These are phyloP conservation scores for Seriola quinqueradiata DNA, from an alignment of 2,113 vertebrate genomes.

Conservation along the genomic window DNA sequence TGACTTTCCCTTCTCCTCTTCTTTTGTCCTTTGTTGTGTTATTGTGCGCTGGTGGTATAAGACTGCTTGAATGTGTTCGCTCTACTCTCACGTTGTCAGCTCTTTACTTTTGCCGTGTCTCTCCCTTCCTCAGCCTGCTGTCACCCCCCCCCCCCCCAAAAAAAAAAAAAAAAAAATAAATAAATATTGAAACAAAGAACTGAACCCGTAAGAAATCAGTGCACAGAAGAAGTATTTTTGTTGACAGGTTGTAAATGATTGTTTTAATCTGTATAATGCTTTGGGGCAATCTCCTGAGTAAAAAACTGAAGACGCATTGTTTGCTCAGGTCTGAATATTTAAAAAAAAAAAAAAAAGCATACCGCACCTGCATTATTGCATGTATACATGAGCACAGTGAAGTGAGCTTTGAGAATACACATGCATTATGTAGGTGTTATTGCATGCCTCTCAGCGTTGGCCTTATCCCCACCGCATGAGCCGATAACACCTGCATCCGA, in stretches of 20 bases:
- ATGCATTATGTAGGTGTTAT: constrained; percentile 66
- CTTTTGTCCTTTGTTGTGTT: constrained; percentile 73
- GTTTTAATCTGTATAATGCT: constrained; percentile 43
- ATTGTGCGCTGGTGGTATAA: constrained; percentile 57
- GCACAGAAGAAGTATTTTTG: not conserved
- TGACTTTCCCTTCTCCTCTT: constrained; percentile 63
- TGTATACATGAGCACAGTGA: constrained; percentile 9
- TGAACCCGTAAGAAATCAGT: not conserved
- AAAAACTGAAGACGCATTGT: not conserved
- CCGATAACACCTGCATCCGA: constrained; percentile 79
- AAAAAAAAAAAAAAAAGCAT: constrained; percentile 5
- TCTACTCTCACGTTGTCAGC: constrained; percentile 67
- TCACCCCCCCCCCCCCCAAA: constrained; percentile 40
- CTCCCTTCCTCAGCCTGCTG: constrained; percentile 64
- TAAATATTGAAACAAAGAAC: constrained; percentile 15
- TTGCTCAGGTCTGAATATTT: constrained; percentile 34
- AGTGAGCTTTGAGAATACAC: constrained; percentile 25
- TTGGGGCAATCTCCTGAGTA: not conserved
- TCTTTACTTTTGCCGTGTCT: constrained; percentile 63
- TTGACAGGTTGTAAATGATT: constrained; percentile 36
- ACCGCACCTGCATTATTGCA: constrained; percentile 17
- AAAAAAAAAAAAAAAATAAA: not conserved
- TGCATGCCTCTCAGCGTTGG: constrained; percentile 50
- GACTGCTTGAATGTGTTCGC: constrained; percentile 53
- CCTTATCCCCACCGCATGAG: constrained; percentile 58